phyloP scores from a whole-genome alignment of 1,140 invertebrate genomes.

The Hylaeus volcanicus region DNA sequence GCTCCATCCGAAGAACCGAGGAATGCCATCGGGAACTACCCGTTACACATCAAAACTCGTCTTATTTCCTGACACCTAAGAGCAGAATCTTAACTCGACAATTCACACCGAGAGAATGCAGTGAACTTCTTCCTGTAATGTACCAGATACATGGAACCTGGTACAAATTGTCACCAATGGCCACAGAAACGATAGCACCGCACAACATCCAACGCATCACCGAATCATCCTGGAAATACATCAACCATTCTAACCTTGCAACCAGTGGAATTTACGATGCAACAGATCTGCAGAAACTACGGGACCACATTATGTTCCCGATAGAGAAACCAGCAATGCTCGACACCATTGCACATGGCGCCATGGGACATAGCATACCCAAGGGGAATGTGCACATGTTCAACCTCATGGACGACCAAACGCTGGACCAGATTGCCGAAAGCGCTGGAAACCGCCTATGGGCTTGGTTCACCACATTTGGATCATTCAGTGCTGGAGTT shows the following conservation, averaged over 20 bases:
- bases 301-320: slow-evolving; percentile 29
- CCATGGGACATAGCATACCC: not conserved
- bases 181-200: not conserved
- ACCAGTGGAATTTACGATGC: slow-evolving; percentile 2
- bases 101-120: not conserved
- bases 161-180: not conserved
- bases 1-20: not conserved
- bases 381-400: not conserved
- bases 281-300: not conserved
- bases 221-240: not conserved
- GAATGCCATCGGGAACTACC: slow-evolving; percentile 39
- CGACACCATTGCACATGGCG: not conserved
- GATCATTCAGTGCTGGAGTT: not conserved
- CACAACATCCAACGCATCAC: not conserved
- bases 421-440: not conserved
- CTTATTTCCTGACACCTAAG: not conserved
- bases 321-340: not conserved
- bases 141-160: not conserved
- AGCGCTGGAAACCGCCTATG: not conserved
- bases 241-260: not conserved
- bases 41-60: not conserved
- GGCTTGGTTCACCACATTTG: not conserved
- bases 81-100: not conserved
- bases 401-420: not conserved
- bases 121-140: not conserved